phyloP scores from a whole-genome alignment of 2,113 vertebrate genomes.

The Pterophyllum scalare region DNA sequence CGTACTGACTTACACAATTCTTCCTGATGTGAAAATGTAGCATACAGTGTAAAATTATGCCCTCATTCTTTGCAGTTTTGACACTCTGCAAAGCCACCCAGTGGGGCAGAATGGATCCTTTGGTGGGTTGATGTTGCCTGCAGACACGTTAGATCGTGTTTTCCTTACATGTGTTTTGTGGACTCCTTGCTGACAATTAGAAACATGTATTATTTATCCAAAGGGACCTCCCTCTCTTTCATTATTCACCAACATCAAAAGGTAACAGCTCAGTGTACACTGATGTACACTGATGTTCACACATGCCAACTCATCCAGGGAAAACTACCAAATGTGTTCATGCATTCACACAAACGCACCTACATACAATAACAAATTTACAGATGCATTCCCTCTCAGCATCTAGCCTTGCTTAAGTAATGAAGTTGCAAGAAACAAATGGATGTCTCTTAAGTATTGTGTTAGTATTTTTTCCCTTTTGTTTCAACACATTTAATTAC shows the following conservation, averaged over 20 bases:
- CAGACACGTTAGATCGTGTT: conserved; percentile 30
- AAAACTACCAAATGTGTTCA: neutral
- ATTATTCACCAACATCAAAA: conserved; percentile 37
- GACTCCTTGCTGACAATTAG: conserved; percentile 30
- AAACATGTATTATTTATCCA: conserved; percentile 53
- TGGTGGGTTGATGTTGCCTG: neutral
- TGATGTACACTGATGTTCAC: conserved; percentile 9
- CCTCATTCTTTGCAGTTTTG: neutral
- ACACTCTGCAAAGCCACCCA: neutral
- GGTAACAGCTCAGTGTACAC: conserved; percentile 20
- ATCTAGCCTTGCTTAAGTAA: conserved; percentile 31
- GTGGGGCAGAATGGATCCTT: neutral
- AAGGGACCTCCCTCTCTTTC: conserved; percentile 9
- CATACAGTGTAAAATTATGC: neutral
- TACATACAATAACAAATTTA: neutral
- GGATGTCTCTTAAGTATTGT: conserved; percentile 14
- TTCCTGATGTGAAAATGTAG: neutral
- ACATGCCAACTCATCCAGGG: neutral
- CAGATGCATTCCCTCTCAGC: conserved; percentile 7
- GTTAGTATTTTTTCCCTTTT: conserved; percentile 1
- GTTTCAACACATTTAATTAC: conserved; percentile 42
- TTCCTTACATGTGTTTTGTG: conserved; percentile 2
- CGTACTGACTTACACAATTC: neutral
- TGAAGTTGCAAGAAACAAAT: conserved; percentile 28
- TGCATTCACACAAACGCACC: neutral